phyloP scores from a whole-genome alignment of 2,888 invertebrate species.

The Galeopsomyia nigrocyanea region DNA sequence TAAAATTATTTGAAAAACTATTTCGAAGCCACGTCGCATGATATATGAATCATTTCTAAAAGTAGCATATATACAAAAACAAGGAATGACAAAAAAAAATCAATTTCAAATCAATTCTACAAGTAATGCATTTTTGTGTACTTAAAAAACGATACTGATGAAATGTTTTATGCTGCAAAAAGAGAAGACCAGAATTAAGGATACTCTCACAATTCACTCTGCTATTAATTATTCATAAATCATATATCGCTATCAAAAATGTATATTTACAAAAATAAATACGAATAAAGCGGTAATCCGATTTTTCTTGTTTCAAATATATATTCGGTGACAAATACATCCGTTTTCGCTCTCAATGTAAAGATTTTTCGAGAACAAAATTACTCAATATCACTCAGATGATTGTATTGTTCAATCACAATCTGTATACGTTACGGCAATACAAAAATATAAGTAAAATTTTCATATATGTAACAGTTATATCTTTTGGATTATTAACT shows the following conservation, averaged over 20 bases:
- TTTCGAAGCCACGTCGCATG: too few relatives aligned
- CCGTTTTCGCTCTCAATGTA: conserved; percentile 19
- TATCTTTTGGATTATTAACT: conserved; percentile 53
- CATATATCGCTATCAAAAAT: conserved; percentile 12
- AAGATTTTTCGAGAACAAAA: conserved; percentile 26
- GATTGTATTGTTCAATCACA: conserved; percentile 32
- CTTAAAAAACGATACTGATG: too few relatives aligned
- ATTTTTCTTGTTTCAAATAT: neutral
- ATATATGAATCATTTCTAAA: too few relatives aligned
- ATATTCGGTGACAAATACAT: conserved; percentile 3
- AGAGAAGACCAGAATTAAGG: too few relatives aligned
- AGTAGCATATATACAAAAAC: too few relatives aligned
- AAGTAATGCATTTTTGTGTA: too few relatives aligned
- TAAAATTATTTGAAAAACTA: too few relatives aligned
- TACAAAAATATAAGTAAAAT: conserved; percentile 49
- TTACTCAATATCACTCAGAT: conserved; percentile 34
- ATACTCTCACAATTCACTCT: conserved; percentile 3
- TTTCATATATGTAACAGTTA: conserved; percentile 43
- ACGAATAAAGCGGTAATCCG: conserved; percentile 1
- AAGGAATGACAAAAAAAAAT: too few relatives aligned
- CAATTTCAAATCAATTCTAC: too few relatives aligned
- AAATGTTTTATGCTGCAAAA: too few relatives aligned
- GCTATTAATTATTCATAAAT: conserved; percentile 20
- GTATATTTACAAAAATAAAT: conserved; percentile 37
- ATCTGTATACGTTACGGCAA: conserved; percentile 40